Evolutionary conservation across 2,797 vertebrate species (phyloP).

Genomic region (Lindbergichthys nudifrons): DNA sequence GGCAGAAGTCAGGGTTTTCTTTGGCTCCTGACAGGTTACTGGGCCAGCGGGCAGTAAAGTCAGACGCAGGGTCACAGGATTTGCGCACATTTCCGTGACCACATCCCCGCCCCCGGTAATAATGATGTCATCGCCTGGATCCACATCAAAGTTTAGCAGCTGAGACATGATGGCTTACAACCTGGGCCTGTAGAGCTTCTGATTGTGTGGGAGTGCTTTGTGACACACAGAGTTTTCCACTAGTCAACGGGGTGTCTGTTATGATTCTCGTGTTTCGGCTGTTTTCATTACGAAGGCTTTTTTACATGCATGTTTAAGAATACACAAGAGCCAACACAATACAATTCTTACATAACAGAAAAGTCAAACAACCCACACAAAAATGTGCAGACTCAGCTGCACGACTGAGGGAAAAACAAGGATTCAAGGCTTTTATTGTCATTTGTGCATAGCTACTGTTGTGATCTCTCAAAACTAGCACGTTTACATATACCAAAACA

Average conservation of each 20-base stretch:
- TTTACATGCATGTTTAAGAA: conserved; percentile 35
- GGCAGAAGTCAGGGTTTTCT: conserved; percentile 2
- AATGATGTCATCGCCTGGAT: conserved; percentile 51
- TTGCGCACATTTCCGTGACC: conserved; percentile 8
- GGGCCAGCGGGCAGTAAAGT: conserved; percentile 1
- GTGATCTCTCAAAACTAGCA: too few species aligned
- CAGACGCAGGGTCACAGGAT: conserved; percentile 16
- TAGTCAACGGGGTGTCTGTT: conserved; percentile 6
- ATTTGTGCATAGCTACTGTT: too few species aligned
- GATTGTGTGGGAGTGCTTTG: conserved; percentile 16
- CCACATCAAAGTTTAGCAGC: conserved; percentile 36
- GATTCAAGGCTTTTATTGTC: too few species aligned
- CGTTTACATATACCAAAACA: too few species aligned
- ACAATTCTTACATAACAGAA: conserved; percentile 60
- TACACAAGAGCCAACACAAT: conserved; percentile 52
- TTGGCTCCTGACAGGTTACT: neutral
- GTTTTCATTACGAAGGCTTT: conserved; percentile 38
- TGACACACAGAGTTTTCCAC: neutral
- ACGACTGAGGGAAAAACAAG: conserved; percentile 11
- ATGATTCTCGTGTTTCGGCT: conserved; percentile 11
- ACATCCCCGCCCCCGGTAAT: conserved; percentile 16
- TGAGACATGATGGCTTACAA: conserved; percentile 7
- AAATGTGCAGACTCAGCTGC: conserved; percentile 30
- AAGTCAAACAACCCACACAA: conserved; percentile 45
- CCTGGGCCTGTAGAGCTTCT: neutral